Percentiles rank a stretch among this genome's conserved stretches.
These are phyloP conservation scores for Tarsius wallacei DNA, from an alignment of 2,797 vertebrate genomes.

Conservation along the genomic window DNA sequence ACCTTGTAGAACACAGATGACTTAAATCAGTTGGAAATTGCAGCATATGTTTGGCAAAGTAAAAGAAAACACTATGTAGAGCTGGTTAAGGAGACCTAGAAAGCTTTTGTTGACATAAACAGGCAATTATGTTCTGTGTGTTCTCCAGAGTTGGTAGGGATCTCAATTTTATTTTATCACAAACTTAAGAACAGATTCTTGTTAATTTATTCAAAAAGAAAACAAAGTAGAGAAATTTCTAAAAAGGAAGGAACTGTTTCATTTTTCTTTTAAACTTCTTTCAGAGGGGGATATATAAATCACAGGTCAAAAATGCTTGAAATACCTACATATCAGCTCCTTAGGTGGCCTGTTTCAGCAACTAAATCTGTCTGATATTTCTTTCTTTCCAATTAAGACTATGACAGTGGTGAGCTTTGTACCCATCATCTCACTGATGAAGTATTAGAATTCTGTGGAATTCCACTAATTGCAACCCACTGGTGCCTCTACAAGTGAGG, in stretches of 20 bases:
- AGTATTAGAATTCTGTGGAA: constrained; percentile 57
- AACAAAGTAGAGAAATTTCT: neutral
- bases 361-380: constrained; percentile 2
- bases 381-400: constrained; percentile 33
- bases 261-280: constrained; percentile 60
- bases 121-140: neutral
- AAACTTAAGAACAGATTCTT: constrained; percentile 15
- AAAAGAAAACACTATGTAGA: neutral
- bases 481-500: neutral
- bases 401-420: constrained; percentile 47
- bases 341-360: constrained; percentile 24
- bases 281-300: constrained; percentile 33
- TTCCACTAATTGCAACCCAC: constrained; percentile 42
- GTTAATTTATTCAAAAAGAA: neutral
- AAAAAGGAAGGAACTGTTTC: neutral
- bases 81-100: neutral
- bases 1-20: neutral
- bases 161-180: neutral
- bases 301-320: neutral
- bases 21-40: neutral
- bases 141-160: neutral
- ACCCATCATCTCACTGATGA: constrained; percentile 22
- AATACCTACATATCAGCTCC: neutral
- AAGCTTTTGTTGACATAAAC: neutral
- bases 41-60: neutral